Conservation (phyloP, 2,888 invertebrate species). For the Caenorhabditis sinica region DNA sequence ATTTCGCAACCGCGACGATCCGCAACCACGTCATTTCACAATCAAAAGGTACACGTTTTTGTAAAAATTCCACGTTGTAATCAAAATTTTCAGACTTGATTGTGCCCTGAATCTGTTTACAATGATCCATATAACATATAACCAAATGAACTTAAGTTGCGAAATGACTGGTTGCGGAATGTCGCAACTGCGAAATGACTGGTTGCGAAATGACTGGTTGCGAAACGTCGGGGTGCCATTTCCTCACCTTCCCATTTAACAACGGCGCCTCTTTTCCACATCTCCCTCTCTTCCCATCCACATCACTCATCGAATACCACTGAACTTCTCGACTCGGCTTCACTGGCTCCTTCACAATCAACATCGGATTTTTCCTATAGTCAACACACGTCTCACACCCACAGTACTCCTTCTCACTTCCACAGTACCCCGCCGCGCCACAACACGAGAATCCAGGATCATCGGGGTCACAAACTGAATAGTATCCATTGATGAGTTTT, state of each 20-base stretch:
- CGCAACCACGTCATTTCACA: no score
- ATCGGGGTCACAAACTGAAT: slow-evolving; percentile 82
- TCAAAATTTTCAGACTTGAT: no score
- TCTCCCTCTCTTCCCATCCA: slow-evolving; percentile 51
- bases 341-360: slow-evolving; percentile 75
- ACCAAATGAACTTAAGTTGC: no score
- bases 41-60: no score
- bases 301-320: slow-evolving; percentile 42
- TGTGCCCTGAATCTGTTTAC: no score
- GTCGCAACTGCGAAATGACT: no score
- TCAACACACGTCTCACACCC: slow-evolving; percentile 79
- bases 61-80: background rate
- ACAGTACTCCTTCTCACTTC: slow-evolving; percentile 80
- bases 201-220: no score
- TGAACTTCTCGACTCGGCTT: slow-evolving; percentile 64
- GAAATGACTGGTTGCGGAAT: no score
- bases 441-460: slow-evolving; percentile 81
- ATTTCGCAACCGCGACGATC: no score
- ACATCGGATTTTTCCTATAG: slow-evolving; percentile 74
- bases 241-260: slow-evolving; percentile 38
- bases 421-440: slow-evolving; percentile 80
- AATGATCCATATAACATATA: no score
- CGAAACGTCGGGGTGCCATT: no score
- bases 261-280: slow-evolving; percentile 34
- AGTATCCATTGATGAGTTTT: slow-evolving; percentile 80